These are phyloP conservation scores for Anarhynchus alexandrinus DNA, from an alignment of 2,113 vertebrate species.

Conservation along the genomic window DNA sequence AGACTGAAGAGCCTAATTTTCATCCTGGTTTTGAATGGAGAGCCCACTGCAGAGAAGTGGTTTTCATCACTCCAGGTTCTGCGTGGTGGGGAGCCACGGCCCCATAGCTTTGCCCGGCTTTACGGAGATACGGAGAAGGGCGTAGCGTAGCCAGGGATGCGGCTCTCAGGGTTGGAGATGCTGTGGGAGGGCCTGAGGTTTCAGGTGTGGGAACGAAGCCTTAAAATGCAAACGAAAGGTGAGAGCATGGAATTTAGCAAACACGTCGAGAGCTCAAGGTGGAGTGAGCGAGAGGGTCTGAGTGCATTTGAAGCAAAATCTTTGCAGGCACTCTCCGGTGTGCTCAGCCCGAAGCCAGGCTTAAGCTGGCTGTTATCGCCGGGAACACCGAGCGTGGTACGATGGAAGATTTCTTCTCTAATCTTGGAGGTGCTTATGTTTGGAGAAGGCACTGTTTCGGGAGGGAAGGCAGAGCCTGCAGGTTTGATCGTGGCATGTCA, in stretches of 20 bases:
- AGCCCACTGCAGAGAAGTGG: not conserved
- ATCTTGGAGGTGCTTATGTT: not conserved
- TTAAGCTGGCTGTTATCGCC: not conserved
- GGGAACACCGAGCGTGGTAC: not conserved
- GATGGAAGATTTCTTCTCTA: not conserved
- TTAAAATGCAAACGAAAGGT: not conserved
- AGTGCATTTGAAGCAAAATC: not conserved
- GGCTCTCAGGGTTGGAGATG: not conserved
- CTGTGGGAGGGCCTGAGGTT: not conserved
- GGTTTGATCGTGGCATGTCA: accelerated
- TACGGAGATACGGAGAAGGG: not conserved
- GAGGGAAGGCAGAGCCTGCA: not conserved
- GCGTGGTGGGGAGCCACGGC: not conserved
- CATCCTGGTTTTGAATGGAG: not conserved
- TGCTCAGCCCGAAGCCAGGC: not conserved
- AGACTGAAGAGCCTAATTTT: conserved; percentile 15
- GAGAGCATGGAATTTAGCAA: not conserved
- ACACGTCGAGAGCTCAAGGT: not conserved
- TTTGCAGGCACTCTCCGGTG: not conserved
- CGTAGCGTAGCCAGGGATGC: not conserved
- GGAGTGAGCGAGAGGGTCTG: not conserved
- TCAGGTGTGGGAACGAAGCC: not conserved
- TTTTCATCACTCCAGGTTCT: not conserved
- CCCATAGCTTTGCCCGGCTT: not conserved
- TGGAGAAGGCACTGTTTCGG: not conserved